phyloP scores from a whole-genome alignment of 2,113 vertebrate genomes.

The Panthera uncia region DNA sequence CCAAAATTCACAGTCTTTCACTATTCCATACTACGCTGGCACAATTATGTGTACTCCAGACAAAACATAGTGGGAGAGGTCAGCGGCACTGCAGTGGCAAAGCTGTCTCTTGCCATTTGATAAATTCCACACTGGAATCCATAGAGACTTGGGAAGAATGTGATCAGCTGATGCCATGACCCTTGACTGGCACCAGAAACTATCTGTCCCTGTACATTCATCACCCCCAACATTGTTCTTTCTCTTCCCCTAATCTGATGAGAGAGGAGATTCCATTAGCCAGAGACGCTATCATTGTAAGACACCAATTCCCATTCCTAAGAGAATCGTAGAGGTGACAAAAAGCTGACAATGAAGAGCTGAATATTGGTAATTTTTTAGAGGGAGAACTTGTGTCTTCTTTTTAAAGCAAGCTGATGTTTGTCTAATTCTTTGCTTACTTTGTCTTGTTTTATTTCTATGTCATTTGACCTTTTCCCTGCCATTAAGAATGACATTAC shows the following conservation, averaged over 20 bases:
- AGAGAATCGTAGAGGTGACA: fast-evolving
- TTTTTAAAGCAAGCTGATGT: neutral
- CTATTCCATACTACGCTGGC: neutral
- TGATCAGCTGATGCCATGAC: neutral
- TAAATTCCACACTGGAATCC: neutral
- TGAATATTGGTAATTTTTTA: neutral
- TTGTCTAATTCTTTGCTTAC: neutral
- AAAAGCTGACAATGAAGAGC: neutral
- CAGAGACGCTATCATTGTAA: neutral
- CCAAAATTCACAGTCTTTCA: neutral
- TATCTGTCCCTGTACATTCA: fast-evolving
- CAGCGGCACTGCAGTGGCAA: fast-evolving
- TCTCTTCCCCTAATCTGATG: neutral
- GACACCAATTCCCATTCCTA: neutral
- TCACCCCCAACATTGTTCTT: neutral
- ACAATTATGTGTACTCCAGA: neutral
- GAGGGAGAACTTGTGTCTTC: neutral
- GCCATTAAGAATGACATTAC: neutral
- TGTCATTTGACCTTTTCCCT: neutral
- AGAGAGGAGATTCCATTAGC: neutral
- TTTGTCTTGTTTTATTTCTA: neutral
- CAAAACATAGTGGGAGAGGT: neutral
- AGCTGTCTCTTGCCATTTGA: neutral
- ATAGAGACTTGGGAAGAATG: neutral
- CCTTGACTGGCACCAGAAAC: neutral